A percentile compares a stretch with the other conserved stretches of the same genome.
Evolutionary conservation across 2,113 vertebrate species (phyloP).

Genomic region (Sapajus apella): DNA sequence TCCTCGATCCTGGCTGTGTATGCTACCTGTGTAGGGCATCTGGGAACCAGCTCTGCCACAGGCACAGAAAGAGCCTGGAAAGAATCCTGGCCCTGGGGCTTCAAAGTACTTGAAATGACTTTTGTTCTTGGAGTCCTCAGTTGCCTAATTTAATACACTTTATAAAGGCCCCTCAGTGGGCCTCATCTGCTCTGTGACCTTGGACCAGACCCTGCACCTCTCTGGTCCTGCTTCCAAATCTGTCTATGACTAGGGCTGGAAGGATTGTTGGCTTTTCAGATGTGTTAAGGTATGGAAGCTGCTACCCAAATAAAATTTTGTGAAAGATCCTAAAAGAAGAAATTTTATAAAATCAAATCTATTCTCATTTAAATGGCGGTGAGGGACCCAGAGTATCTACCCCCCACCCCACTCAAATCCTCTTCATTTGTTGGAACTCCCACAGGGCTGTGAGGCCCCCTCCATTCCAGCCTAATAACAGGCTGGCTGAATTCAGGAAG

Average conservation of each 20-base stretch:
- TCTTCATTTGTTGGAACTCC: not conserved
- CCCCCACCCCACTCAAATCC: rapidly evolving
- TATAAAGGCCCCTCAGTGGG: not conserved
- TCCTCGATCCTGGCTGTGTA: rapidly evolving
- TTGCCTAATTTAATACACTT: not conserved
- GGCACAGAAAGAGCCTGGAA: not conserved
- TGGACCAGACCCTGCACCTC: not conserved
- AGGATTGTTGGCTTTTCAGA: not conserved
- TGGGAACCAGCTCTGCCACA: no score
- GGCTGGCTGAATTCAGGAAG: not conserved
- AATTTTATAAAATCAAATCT: not conserved
- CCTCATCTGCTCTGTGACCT: not conserved
- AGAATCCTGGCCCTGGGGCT: not conserved
- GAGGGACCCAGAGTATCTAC: not conserved
- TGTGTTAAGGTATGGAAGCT: not conserved
- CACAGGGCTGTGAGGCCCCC: not conserved
- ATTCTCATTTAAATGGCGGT: not conserved
- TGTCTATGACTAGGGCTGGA: not conserved
- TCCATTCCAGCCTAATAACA: not conserved
- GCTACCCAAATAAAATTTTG: not conserved
- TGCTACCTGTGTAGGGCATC: rapidly evolving
- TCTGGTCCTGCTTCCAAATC: not conserved
- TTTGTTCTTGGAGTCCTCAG: not conserved
- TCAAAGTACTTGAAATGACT: not conserved
- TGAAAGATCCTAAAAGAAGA: not conserved